phyloP scores from a whole-genome alignment of 1,140 invertebrate genomes.

The Zelostemma sp. region DNA sequence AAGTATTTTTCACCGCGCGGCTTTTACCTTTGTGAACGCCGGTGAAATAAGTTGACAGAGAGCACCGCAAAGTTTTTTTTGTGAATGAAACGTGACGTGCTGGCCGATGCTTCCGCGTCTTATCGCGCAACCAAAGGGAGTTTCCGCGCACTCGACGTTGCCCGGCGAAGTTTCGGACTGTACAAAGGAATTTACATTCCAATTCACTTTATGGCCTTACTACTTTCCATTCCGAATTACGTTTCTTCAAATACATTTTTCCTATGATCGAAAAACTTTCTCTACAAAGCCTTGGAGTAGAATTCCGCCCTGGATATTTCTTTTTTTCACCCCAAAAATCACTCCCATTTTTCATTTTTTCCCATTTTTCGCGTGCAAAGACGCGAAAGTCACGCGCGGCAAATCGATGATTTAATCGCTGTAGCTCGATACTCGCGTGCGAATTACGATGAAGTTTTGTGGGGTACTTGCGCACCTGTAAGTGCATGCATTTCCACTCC shows the following conservation, averaged over 20 bases:
- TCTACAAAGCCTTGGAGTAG: too few relatives aligned
- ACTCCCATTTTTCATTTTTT: too few relatives aligned
- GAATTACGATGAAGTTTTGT: conserved; percentile 3
- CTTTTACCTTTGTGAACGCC: conserved; percentile 15
- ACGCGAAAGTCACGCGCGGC: too few relatives aligned
- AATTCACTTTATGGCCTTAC: too few relatives aligned
- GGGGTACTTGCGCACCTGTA: conserved; percentile 7
- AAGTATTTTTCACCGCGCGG: conserved; percentile 17
- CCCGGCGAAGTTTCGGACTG: not conserved
- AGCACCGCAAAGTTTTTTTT: conserved; percentile 22
- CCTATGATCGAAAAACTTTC: too few relatives aligned
- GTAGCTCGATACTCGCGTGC: not conserved
- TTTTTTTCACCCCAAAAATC: too few relatives aligned
- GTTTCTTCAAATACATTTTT: too few relatives aligned
- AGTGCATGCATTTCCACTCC: conserved; percentile 18
- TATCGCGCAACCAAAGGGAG: conserved; percentile 27
- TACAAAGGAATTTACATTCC: too few relatives aligned
- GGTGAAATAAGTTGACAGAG: conserved; percentile 31
- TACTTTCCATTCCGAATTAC: too few relatives aligned
- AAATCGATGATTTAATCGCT: not conserved
- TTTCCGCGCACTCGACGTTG: conserved; percentile 4
- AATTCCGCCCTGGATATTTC: too few relatives aligned
- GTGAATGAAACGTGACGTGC: conserved; percentile 27
- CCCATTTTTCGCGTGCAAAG: too few relatives aligned
- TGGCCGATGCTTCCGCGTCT: conserved; percentile 8